These are phyloP conservation scores for Girardinichthys multiradiatus DNA, from an alignment of 2,113 vertebrate species.

Conservation along the genomic window DNA sequence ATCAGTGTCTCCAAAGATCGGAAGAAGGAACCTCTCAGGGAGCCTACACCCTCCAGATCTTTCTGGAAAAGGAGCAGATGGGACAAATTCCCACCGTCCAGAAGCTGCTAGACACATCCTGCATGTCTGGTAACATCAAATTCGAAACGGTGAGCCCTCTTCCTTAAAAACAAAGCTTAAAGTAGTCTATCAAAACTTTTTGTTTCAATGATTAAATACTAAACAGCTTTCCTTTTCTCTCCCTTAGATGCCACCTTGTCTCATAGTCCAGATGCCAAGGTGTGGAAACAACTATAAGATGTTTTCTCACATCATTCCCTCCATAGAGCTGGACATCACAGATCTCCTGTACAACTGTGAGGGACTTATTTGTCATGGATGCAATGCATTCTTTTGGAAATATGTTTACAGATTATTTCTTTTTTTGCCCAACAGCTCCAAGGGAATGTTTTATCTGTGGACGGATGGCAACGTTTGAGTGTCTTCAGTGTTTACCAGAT, in stretches of 20 bases:
- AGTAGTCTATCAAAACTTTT: not conserved
- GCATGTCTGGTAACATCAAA: slow-evolving; percentile 79
- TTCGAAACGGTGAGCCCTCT: slow-evolving; percentile 77
- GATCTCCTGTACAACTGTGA: slow-evolving; percentile 81
- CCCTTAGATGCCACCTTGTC: slow-evolving; percentile 77
- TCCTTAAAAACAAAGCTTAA: too few relatives aligned
- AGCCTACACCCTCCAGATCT: slow-evolving; percentile 83
- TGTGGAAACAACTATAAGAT: slow-evolving; percentile 86
- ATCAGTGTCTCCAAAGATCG: slow-evolving; percentile 62
- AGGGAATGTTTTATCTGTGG: slow-evolving; percentile 82
- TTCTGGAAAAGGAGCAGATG: slow-evolving; percentile 80
- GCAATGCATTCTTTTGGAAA: not conserved
- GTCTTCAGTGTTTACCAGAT: slow-evolving; percentile 79
- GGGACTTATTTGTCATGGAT: slow-evolving; percentile 8
- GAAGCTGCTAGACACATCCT: slow-evolving; percentile 81
- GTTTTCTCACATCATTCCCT: slow-evolving; percentile 84
- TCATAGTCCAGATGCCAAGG: slow-evolving; percentile 85
- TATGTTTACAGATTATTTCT: not conserved
- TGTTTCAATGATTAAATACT: not conserved
- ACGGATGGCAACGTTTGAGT: slow-evolving; percentile 73
- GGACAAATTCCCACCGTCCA: slow-evolving; percentile 79
- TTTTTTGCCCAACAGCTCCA: slow-evolving; percentile 60
- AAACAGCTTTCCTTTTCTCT: not conserved
- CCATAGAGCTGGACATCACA: slow-evolving; percentile 82
- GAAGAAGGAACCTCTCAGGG: slow-evolving; percentile 70